Percentiles rank a stretch among this genome's conserved stretches.
These are phyloP conservation scores for Andricus grossulariae DNA, from an alignment of 1,140 invertebrate genomes.

Conservation along the genomic window DNA sequence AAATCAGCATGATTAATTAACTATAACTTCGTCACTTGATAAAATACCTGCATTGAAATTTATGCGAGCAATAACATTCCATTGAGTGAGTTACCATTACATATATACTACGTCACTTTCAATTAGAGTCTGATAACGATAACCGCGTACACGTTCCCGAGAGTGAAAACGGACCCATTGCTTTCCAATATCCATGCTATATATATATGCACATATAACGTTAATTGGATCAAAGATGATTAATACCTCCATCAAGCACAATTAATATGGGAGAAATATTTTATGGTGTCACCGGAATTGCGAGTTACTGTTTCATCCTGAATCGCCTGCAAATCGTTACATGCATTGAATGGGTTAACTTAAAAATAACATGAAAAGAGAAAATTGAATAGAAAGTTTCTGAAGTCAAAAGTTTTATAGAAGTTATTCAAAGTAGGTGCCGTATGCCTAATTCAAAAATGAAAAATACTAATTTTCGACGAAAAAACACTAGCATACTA, in stretches of 20 bases:
- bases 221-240: constrained; percentile 61
- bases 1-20: too few species aligned
- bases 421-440: too few species aligned
- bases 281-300: constrained; percentile 29
- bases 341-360: constrained; percentile 3
- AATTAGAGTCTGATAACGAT: constrained; percentile 30
- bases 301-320: constrained; percentile 31
- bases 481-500: too few species aligned
- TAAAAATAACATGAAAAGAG: constrained; percentile 21
- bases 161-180: constrained; percentile 13
- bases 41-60: not conserved
- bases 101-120: constrained; percentile 23
- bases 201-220: constrained; percentile 45
- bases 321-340: constrained; percentile 17
- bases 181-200: not conserved
- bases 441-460: too few species aligned
- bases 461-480: too few species aligned
- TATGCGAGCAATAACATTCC: not conserved
- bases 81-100: constrained; percentile 17
- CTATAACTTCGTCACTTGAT: not conserved
- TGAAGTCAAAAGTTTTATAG: too few species aligned
- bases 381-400: too few species aligned
- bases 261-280: constrained; percentile 34
- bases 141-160: not conserved
- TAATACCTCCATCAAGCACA: constrained; percentile 48